Evolutionary conservation across 1,140 invertebrate species (phyloP), one percentile per base, ranked within the genome.

Genomic region (Aporrectodea caliginosa): DNA sequence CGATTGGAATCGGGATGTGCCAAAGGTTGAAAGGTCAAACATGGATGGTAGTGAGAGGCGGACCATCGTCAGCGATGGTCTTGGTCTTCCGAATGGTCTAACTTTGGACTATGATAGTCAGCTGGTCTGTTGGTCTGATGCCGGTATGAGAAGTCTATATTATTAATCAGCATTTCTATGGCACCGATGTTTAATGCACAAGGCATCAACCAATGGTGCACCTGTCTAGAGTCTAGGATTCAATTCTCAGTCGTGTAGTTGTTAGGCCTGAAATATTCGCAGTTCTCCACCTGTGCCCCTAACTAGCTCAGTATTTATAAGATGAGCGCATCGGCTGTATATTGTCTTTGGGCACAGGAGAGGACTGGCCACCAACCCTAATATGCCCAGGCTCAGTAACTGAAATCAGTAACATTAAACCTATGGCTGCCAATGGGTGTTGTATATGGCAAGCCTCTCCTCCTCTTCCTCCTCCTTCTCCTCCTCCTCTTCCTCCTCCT

Each of bases 91-190:
- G 22, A 93, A 93, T 85, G 92, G 91, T 69, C 83, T 92, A 0
- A 88, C 90, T 22, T 93, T 92, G 88, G 87, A 92, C 92, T 84
- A 92, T 92, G 94, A 94, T 86, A 93, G 94, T 1, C 89, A 96
- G 83, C 93, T 94, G 34, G 86, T 99, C 0, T 99, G 97, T 86
- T 99, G 95, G 92, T 93, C 95, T 1, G 97, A 99, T 90, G 96
- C 97, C 68, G 97, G 96, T 81, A 92, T 91, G 43, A 91, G 91
- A 82, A 22, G 34, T 14, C 31, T 69, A 22, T n/a, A n/a, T n/a
- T n/a, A 16, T 14, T 69, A 69, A 14, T 69, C 14, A 69, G 14
- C 58, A 69, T 69, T 69, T n/a, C n/a, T n/a, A n/a, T n/a, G n/a
- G n/a, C n/a, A n/a, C n/a, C n/a, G n/a, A n/a, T n/a, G n/a, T n/a